Percentiles rank a stretch among this genome's conserved stretches.
These are phyloP conservation scores for Epizoanthus stellaris DNA, from an alignment of 92 coral and sea anemone species.

Conservation along the genomic window DNA sequence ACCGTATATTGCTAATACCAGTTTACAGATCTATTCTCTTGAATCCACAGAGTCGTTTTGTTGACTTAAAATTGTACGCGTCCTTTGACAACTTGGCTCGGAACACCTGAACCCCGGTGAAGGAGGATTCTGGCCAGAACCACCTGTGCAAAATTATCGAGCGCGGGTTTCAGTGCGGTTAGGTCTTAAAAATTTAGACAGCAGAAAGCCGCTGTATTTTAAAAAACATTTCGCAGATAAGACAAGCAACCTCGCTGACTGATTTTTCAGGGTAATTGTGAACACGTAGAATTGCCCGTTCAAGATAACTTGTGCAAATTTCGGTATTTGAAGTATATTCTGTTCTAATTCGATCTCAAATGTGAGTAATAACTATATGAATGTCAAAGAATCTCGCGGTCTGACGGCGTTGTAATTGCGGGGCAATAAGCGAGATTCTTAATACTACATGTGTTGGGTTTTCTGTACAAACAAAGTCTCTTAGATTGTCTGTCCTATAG, in stretches of 20 bases:
- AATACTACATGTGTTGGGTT: conserved; percentile 8
- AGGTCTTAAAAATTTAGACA: conserved; percentile 22
- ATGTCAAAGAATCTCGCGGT: not conserved
- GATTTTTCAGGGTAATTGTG: not conserved
- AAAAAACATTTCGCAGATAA: conserved; percentile 4
- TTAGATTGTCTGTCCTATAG: not conserved
- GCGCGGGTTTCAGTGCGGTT: conserved; percentile 22
- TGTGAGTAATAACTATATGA: not conserved
- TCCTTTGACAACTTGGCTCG: not conserved
- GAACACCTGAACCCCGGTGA: not conserved
- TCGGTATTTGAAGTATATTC: conserved; percentile 4
- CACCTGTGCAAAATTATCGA: conserved; percentile 35
- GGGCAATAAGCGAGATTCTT: not conserved
- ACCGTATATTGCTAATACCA: no score
- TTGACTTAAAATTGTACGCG: no score
- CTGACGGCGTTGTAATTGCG: not conserved
- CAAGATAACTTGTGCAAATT: conserved; percentile 9
- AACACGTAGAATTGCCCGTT: not conserved
- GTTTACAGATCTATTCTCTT: no score
- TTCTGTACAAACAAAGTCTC: conserved; percentile 14
- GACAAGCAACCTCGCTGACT: not conserved
- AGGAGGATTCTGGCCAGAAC: not conserved
- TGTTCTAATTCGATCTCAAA: conserved; percentile 30
- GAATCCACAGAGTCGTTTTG: no score
- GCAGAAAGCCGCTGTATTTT: not conserved